A percentile compares a stretch with the other conserved stretches of the same genome.
Conservation (phyloP, 2,797 vertebrate genomes). For the Gallinago stenura region DNA sequence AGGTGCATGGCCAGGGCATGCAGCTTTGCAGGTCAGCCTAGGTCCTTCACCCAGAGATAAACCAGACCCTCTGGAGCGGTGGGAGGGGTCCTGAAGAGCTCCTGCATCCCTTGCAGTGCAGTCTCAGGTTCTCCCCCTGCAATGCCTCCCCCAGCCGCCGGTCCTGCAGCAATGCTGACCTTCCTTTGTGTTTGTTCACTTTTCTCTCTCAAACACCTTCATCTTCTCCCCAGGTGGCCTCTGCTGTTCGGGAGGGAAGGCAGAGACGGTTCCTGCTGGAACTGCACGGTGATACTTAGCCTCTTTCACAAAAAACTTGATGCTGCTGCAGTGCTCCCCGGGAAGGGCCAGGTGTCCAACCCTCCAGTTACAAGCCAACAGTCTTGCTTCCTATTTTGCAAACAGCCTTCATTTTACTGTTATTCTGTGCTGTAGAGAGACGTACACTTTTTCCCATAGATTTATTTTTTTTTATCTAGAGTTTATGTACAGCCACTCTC, state of each 20-base stretch:
- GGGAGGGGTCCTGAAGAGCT: not conserved
- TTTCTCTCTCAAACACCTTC: not conserved
- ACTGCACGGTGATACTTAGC: not conserved
- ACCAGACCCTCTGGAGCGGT: not conserved
- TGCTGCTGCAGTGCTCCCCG: accelerated
- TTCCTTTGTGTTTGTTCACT: not conserved
- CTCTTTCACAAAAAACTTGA: not conserved
- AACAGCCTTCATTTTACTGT: not conserved
- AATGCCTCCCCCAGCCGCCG: not conserved
- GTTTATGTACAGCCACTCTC: not conserved
- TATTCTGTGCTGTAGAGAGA: not conserved
- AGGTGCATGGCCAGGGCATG: not conserved
- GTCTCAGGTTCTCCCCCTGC: not conserved
- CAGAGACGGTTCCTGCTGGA: accelerated
- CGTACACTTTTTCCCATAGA: accelerated
- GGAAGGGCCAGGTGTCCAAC: not conserved
- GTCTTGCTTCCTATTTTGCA: not conserved
- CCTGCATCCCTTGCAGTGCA: not conserved
- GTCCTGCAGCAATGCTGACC: not conserved
- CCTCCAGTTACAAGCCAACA: not conserved
- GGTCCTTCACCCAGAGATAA: not conserved
- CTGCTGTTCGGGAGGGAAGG: not conserved
- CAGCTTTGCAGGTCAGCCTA: not conserved
- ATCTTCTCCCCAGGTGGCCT: not conserved
- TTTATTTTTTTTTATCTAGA: not conserved